phyloP scores from a whole-genome alignment of 2,113 vertebrate species.

The Hirundichthys speculiger region DNA sequence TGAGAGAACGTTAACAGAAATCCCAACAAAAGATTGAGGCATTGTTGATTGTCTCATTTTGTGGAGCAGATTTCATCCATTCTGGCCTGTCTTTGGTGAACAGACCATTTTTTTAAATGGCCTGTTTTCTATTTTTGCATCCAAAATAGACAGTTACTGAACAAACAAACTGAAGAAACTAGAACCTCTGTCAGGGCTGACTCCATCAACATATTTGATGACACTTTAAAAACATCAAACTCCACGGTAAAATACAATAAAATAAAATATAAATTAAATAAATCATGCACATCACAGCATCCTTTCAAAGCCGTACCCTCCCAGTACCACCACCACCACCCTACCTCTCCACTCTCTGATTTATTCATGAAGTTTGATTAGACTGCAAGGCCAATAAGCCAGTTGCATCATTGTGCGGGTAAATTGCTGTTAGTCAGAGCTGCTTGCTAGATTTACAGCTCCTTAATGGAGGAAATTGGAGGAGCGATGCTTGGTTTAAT shows the following conservation, averaged over 20 bases:
- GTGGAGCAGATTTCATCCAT: constrained; percentile 44
- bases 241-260: neutral
- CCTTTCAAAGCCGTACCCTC: constrained; percentile 18
- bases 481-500: constrained; percentile 71
- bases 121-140: constrained; percentile 12
- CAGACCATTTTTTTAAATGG: constrained; percentile 35
- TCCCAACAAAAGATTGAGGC: neutral
- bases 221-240: neutral
- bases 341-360: constrained; percentile 29
- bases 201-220: neutral
- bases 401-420: constrained; percentile 59
- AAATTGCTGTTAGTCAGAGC: constrained; percentile 64
- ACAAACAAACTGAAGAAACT: constrained; percentile 51
- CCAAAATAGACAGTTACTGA: constrained; percentile 46
- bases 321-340: neutral
- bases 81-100: constrained; percentile 14
- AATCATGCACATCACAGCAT: constrained; percentile 5
- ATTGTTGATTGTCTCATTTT: constrained; percentile 17
- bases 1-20: neutral
- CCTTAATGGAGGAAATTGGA: constrained; percentile 72
- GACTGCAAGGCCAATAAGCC: constrained; percentile 42
- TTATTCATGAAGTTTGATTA: constrained; percentile 63
- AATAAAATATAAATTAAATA: neutral
- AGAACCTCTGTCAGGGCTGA: constrained; percentile 17
- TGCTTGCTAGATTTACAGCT: constrained; percentile 72